Base-by-base conservation (phyloP, 2,888 invertebrate genomes). In the Exocentrus adspersus region DNA sequence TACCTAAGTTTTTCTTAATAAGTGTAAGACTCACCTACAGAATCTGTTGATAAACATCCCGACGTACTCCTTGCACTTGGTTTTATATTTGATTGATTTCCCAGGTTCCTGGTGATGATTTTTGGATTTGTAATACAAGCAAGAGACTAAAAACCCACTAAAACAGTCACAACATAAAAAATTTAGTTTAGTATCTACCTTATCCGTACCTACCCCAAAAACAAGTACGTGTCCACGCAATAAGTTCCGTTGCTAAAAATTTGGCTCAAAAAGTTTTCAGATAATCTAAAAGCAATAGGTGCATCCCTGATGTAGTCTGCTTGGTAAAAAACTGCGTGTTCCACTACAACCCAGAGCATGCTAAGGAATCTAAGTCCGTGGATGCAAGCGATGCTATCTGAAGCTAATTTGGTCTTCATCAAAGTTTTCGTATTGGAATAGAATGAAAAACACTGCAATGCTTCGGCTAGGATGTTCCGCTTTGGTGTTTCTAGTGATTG, bases 261-360 rank as follows among this genome's bases (percentile, higher is more conserved):
- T 72, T 85, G 85, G 0, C 78, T 70, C 1, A 75, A 65, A 41
- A 83, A 76, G 30, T 74, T 75, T 62, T 82, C 81, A 0, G 81
- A 75, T 65, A 82, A 62, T 60, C 81, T 71, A 69, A 75, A 82
- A 1, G 78, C 75, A 67, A 75, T 73, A 2, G 80, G 68, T 52
- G 80, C 79, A 69, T 85, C 85, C 43, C 80, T 82, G 1, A 78
- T 70, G 52, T 77, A 82, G 60, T 83, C 82, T 1, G 74, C 72
- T 68, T 80, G 79, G 69, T 82, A 86, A 67, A 79, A 83, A 9
- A 83, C 63, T 4, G 84, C 82, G 69, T 88, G 88, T 0, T 84
- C 85, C 62, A 85, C 75, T 45, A 87, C 83, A 16, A 88, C 85
- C 86, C 87, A 88, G 21, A 84, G 69, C 85, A 88, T 87, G 14